These are phyloP conservation scores for Mastomys coucha DNA, from an alignment of 2,113 vertebrate species.

Conservation along the genomic window DNA sequence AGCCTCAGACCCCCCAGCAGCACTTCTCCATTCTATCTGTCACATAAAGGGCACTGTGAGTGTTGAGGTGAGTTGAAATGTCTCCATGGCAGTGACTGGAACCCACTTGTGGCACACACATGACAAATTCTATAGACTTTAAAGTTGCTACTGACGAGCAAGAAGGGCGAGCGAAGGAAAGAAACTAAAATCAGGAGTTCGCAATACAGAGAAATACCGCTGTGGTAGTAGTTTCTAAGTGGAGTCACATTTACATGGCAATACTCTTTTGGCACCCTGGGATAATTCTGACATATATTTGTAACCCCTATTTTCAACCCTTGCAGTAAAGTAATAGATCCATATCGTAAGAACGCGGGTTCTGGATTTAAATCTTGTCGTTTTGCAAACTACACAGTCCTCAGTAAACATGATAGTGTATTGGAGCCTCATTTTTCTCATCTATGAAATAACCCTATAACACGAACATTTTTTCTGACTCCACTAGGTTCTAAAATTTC, in stretches of 20 bases:
- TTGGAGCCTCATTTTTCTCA: not conserved
- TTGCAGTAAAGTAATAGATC: not conserved
- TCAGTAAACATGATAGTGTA: not conserved
- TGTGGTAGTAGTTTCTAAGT: not conserved
- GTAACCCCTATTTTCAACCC: not conserved
- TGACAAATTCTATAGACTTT: not conserved
- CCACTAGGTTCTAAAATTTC: not conserved
- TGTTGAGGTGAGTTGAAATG: not conserved
- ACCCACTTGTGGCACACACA: not conserved
- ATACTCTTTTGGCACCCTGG: not conserved
- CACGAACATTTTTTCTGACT: not conserved
- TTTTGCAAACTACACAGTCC: not conserved
- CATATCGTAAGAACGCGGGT: not conserved
- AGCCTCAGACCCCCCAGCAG: not conserved
- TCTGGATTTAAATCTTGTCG: not conserved
- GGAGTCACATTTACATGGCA: not conserved
- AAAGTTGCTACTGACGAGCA: not conserved
- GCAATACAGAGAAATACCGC: not conserved
- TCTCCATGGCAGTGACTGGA: not conserved
- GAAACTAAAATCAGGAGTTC: not conserved
- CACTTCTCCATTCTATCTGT: not conserved
- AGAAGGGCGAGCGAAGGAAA: not conserved
- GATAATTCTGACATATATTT: not conserved
- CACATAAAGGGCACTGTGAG: not conserved
- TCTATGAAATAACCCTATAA: not conserved